phyloP scores from a whole-genome alignment of 1,140 invertebrate genomes.

The Drosophila mauritiana region DNA sequence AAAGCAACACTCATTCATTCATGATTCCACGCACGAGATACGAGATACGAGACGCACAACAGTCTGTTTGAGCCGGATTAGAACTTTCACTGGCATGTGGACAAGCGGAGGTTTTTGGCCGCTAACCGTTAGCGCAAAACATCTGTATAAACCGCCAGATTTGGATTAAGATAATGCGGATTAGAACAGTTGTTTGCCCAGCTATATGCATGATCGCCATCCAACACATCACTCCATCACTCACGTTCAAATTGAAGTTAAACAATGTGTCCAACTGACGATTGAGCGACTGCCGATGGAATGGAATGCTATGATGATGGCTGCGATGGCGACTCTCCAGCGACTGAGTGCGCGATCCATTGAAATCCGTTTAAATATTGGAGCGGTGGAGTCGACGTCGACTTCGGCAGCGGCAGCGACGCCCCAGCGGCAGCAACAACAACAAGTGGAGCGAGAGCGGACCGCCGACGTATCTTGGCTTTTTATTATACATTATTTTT shows the following conservation, averaged over 20 bases:
- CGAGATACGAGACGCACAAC: not conserved
- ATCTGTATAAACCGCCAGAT: not conserved
- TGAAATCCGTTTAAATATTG: constrained; percentile 44
- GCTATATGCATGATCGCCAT: constrained; percentile 23
- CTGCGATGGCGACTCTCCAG: constrained; percentile 54
- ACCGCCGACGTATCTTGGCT: constrained; percentile 17
- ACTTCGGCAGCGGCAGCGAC: not conserved
- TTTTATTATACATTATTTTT: constrained; percentile 39
- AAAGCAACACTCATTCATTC: constrained; percentile 55
- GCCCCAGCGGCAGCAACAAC: constrained; percentile 8
- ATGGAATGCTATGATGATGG: not conserved
- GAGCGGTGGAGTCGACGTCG: constrained; percentile 28
- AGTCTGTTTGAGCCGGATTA: constrained; percentile 63
- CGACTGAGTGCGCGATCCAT: constrained; percentile 58
- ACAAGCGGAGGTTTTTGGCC: constrained; percentile 30
- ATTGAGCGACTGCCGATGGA: constrained; percentile 46
- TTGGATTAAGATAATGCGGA: constrained; percentile 8
- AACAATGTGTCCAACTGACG: constrained; percentile 47
- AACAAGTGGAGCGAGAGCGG: constrained; percentile 22
- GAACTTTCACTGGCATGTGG: constrained; percentile 71
- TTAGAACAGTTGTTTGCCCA: constrained; percentile 31
- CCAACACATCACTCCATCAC: constrained; percentile 2
- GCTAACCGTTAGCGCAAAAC: not conserved
- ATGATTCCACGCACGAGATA: constrained; percentile 55
- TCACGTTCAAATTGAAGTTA: constrained; percentile 32